phyloP scores from a whole-genome alignment of 2,113 vertebrate species.

The Diadophis punctatus region DNA sequence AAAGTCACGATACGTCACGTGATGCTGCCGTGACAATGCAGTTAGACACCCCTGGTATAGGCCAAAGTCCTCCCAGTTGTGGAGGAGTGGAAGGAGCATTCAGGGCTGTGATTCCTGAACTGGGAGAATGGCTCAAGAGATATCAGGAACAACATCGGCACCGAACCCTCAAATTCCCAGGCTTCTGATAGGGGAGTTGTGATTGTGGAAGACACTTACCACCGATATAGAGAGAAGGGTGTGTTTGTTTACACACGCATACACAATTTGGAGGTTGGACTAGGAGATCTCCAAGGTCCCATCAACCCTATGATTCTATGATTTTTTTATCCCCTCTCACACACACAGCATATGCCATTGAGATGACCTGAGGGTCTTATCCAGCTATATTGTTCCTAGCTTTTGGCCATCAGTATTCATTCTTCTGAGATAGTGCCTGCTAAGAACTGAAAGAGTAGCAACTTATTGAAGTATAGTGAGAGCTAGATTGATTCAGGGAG shows the following conservation, averaged over 20 bases:
- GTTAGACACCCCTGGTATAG: not conserved
- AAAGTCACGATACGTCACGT: too few relatives aligned
- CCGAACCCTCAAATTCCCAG: not conserved
- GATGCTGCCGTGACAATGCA: too few relatives aligned
- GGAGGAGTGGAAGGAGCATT: not conserved
- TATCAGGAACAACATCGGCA: not conserved
- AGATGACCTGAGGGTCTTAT: not conserved
- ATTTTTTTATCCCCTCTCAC: not conserved
- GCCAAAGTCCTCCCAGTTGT: not conserved
- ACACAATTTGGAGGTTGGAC: not conserved
- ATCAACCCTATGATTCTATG: not conserved
- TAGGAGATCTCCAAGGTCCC: not conserved
- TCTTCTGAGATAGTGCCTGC: not conserved
- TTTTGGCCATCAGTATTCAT: not conserved
- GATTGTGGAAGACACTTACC: not conserved
- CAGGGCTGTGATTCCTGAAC: not conserved
- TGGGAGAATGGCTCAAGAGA: not conserved
- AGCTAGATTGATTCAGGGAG: not conserved
- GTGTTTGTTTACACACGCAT: not conserved
- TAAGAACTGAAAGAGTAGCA: not conserved
- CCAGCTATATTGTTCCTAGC: not conserved
- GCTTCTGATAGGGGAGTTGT: not conserved
- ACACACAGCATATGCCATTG: not conserved
- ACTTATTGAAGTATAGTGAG: not conserved
- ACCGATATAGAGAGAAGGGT: not conserved